Conservation (phyloP, 2,888 invertebrate species). For the Chorisops tibialis region DNA sequence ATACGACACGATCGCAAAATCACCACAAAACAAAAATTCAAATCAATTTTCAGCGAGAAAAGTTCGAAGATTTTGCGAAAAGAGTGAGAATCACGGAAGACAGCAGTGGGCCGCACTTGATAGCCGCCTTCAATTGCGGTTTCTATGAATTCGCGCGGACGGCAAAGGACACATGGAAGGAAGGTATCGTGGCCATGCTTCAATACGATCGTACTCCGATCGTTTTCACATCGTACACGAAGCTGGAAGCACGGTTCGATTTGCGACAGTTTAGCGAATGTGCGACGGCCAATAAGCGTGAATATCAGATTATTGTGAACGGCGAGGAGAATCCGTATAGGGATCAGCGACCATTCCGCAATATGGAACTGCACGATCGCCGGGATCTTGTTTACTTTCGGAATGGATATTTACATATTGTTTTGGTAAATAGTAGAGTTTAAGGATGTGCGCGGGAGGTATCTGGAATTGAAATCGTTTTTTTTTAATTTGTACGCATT, state of each 20-base stretch:
- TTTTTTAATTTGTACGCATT: neutral
- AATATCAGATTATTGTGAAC: slow-evolving; percentile 1
- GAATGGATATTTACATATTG: slow-evolving; percentile 43
- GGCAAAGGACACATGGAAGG: slow-evolving; percentile 30
- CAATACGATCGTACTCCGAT: slow-evolving; percentile 40
- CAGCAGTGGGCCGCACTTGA: slow-evolving; percentile 31
- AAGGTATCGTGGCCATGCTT: slow-evolving; percentile 38
- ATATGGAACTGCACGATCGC: slow-evolving; percentile 35
- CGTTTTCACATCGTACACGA: slow-evolving; percentile 43
- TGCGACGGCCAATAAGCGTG: slow-evolving; percentile 28
- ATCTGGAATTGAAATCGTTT: neutral
- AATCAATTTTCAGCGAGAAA: slow-evolving; percentile 28
- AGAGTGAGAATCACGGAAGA: neutral
- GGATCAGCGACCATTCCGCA: slow-evolving; percentile 41
- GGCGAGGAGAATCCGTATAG: slow-evolving; percentile 41
- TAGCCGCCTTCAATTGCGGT: slow-evolving; percentile 44
- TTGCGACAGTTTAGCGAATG: slow-evolving; percentile 37
- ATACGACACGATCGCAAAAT: neutral
- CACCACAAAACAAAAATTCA: slow-evolving; percentile 10
- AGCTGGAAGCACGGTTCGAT: slow-evolving; percentile 39
- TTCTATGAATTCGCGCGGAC: slow-evolving; percentile 37
- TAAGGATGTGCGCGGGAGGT: neutral
- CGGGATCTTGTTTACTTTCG: slow-evolving; percentile 42
- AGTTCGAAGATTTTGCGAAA: slow-evolving; percentile 37
- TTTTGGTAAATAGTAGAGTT: slow-evolving; percentile 30